These are phyloP conservation scores for Hippocampus mohnikei DNA, from an alignment of 2,113 vertebrate genomes.

Conservation along the genomic window DNA sequence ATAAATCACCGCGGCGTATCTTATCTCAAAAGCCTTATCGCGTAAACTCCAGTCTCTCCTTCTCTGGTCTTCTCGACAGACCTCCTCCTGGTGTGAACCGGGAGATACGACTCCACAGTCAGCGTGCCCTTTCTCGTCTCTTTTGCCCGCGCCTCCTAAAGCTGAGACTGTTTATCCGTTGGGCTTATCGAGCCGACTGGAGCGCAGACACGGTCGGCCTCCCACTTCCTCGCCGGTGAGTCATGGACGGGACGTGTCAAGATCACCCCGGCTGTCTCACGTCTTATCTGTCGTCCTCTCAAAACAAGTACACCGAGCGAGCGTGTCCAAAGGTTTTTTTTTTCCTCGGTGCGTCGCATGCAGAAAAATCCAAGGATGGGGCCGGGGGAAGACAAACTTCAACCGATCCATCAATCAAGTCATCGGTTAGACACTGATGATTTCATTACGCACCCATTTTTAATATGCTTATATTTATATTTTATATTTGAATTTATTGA, in stretches of 20 bases:
- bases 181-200: slow-evolving; percentile 45
- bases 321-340: not conserved
- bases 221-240: slow-evolving; percentile 27
- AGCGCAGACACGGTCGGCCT: slow-evolving; percentile 46
- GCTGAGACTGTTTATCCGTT: slow-evolving; percentile 46
- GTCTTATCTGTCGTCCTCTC: slow-evolving; percentile 5
- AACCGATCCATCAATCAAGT: not conserved
- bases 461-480: no score
- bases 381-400: not conserved
- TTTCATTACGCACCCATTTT: no score
- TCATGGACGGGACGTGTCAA: slow-evolving; percentile 37
- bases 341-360: not conserved
- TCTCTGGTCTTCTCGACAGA: slow-evolving; percentile 11
- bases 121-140: slow-evolving; percentile 27
- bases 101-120: slow-evolving; percentile 28
- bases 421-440: no score
- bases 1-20: slow-evolving; percentile 4
- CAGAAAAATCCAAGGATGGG: not conserved
- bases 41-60: slow-evolving; percentile 12
- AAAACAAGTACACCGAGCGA: slow-evolving; percentile 4
- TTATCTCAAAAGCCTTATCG: slow-evolving; percentile 31
- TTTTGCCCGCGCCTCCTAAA: slow-evolving; percentile 26
- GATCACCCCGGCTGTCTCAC: slow-evolving; percentile 34
- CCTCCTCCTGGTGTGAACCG: slow-evolving; percentile 16
- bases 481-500: no score